Conservation (phyloP, 2,797 vertebrate genomes). For the Poecilia picta region DNA sequence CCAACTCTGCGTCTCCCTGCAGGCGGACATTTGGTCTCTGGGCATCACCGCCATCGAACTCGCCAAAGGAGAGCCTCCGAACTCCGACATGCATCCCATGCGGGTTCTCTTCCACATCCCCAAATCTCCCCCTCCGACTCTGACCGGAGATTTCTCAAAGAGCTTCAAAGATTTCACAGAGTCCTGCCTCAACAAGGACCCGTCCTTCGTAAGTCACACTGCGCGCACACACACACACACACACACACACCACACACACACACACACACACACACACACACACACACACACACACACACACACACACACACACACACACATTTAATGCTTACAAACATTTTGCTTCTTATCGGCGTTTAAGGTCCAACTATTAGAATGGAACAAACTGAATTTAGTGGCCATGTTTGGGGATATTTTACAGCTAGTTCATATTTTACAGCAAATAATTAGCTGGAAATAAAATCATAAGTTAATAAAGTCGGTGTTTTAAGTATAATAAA, state of each 20-base stretch:
- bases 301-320: not conserved
- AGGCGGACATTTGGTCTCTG: constrained; percentile 96
- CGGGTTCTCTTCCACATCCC: constrained; percentile 94
- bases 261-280: too few species aligned
- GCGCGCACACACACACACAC: not conserved
- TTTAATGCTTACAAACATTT: not conserved
- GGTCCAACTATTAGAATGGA: too few species aligned
- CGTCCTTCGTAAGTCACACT: constrained; percentile 85
- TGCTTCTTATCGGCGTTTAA: not conserved
- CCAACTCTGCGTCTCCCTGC: not conserved
- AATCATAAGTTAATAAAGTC: not conserved
- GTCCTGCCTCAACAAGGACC: constrained; percentile 94
- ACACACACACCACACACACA: too few species aligned
- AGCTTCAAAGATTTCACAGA: constrained; percentile 95
- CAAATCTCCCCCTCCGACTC: constrained; percentile 89
- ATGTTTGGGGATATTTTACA: not conserved
- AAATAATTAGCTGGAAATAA: not conserved
- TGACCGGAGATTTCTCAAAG: constrained; percentile 91
- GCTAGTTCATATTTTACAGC: not conserved
- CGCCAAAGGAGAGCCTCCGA: constrained; percentile 92
- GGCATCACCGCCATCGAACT: constrained; percentile 96
- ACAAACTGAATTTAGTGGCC: not conserved
- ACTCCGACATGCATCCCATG: constrained; percentile 94
- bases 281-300: too few species aligned
- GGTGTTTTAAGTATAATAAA: too few species aligned